Conservation (phyloP, 2,888 invertebrate genomes). For the Scaptomyza flava region DNA sequence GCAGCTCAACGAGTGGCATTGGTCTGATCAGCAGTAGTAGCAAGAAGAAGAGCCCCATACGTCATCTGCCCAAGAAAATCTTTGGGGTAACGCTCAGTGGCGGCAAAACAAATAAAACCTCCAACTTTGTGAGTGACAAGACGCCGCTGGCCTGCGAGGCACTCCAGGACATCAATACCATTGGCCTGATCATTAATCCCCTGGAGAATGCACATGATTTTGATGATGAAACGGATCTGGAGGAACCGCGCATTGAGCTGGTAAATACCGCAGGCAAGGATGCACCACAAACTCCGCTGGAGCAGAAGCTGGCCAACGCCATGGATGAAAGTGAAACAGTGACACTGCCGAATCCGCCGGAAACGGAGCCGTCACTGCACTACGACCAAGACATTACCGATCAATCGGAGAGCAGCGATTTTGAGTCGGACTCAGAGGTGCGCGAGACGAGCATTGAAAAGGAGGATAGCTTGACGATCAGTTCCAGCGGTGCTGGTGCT, state of each 20-base stretch:
- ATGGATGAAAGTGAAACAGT: conserved; percentile 65
- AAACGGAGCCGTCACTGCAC: conserved; percentile 59
- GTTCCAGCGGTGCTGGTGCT: conserved; percentile 47
- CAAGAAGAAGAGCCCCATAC: conserved; percentile 84
- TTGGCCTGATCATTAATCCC: conserved; percentile 89
- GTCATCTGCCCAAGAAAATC: conserved; percentile 84
- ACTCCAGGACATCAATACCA: conserved; percentile 78
- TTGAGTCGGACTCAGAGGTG: conserved; percentile 83
- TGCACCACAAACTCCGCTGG: conserved; percentile 61
- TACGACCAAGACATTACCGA: conserved; percentile 82
- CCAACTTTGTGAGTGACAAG: conserved; percentile 83
- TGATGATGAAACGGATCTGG: conserved; percentile 80
- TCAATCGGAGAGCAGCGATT: conserved; percentile 83
- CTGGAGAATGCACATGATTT: conserved; percentile 84
- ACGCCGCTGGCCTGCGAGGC: conserved; percentile 63
- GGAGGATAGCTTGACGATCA: conserved; percentile 78
- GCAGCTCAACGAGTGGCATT: conserved; percentile 26
- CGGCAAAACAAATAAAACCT: conserved; percentile 83
- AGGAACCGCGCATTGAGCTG: conserved; percentile 70
- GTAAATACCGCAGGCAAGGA: conserved; percentile 44
- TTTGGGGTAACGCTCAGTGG: conserved; percentile 84
- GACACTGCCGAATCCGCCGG: conserved; percentile 34
- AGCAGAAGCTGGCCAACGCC: conserved; percentile 67
- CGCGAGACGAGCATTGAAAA: conserved; percentile 83
- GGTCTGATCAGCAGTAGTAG: conserved; percentile 24